Evolutionary conservation across 2,797 vertebrate species (phyloP).

Genomic region (Enteromius argenteus): DNA sequence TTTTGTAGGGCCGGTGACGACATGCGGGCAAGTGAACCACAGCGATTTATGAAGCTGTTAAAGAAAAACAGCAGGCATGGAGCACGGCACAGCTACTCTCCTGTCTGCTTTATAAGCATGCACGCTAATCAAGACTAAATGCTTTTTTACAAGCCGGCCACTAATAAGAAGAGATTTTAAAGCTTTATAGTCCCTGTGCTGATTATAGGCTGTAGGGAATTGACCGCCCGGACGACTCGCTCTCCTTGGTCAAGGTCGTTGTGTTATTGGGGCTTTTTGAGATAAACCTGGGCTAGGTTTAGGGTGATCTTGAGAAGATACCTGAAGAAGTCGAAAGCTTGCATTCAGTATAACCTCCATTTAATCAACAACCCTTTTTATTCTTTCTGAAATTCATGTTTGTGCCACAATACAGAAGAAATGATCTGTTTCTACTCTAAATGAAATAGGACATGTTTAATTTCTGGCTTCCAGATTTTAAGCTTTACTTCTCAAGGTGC

Average conservation of each 20-base stretch:
- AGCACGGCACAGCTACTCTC: constrained; percentile 57
- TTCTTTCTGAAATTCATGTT: background rate
- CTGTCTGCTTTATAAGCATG: constrained; percentile 82
- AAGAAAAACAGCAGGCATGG: constrained; percentile 63
- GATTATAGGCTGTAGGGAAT: constrained; percentile 58
- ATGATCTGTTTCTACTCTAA: background rate
- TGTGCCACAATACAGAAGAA: background rate
- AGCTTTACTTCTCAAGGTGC: constrained; percentile 10
- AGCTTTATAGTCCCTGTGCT: constrained; percentile 75
- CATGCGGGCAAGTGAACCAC: constrained; percentile 39
- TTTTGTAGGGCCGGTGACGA: constrained; percentile 7
- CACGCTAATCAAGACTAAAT: constrained; percentile 90
- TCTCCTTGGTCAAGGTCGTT: constrained; percentile 64
- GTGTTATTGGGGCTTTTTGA: constrained; percentile 8
- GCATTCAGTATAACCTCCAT: background rate
- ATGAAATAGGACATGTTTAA: background rate
- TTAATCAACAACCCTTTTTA: background rate
- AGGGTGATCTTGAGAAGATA: constrained; percentile 7
- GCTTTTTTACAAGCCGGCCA: constrained; percentile 87
- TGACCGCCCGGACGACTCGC: constrained; percentile 22
- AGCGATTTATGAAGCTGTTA: constrained; percentile 72
- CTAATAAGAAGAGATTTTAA: constrained; percentile 83
- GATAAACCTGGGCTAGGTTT: background rate
- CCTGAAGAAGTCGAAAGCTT: background rate
- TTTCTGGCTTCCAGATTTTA: background rate